These are phyloP conservation scores for Orthosia cruda DNA, from an alignment of 2,888 invertebrate genomes.

Conservation along the genomic window DNA sequence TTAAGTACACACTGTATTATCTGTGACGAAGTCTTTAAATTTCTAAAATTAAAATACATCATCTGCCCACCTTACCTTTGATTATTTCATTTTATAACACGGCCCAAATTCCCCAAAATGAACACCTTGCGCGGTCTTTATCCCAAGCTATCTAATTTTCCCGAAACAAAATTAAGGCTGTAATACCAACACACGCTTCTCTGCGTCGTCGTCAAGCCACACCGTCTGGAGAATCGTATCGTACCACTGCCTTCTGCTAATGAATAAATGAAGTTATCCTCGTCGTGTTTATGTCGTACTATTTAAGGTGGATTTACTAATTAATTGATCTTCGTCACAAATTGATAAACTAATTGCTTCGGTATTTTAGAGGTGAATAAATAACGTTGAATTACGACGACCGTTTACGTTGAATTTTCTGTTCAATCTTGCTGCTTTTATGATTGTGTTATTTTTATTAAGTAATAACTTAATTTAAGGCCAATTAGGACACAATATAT, in stretches of 20 bases:
- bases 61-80: background rate
- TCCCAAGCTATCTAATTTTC: constrained; percentile 61
- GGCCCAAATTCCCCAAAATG: constrained; percentile 36
- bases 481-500: no score
- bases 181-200: no score
- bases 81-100: background rate
- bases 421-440: background rate
- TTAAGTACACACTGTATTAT: no score
- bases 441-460: background rate
- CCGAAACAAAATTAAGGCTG: constrained; percentile 60
- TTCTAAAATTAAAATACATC: background rate
- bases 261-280: constrained; percentile 60
- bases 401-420: no score
- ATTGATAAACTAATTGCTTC: constrained; percentile 22
- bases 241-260: constrained; percentile 46
- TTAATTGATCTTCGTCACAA: constrained; percentile 27
- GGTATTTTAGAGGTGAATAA: background rate
- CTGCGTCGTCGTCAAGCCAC: constrained; percentile 30
- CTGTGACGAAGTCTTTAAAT: background rate
- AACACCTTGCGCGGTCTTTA: constrained; percentile 47
- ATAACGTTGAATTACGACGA: background rate
- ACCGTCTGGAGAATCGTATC: constrained; percentile 46
- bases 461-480: background rate
- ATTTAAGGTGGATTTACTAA: constrained; percentile 26
- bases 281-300: constrained; percentile 20